Evolutionary conservation across 2,797 vertebrate genomes (phyloP).

Genomic region (Syngnathus acus): DNA sequence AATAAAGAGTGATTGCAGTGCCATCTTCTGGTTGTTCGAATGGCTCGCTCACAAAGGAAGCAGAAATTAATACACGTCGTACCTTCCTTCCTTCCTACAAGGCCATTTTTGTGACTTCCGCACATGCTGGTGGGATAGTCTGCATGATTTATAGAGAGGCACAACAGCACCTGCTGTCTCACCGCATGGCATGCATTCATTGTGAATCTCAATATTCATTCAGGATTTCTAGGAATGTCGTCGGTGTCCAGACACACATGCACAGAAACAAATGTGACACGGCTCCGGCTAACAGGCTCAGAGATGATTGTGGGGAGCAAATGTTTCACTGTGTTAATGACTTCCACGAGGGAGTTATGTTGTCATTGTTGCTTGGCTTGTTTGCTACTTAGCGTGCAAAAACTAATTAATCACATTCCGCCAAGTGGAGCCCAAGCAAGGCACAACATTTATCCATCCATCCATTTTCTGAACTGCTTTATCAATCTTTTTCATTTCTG

Average conservation of each 20-base stretch:
- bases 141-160: conserved; percentile 38
- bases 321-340: conserved; percentile 27
- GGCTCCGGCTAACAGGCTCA: conserved; percentile 25
- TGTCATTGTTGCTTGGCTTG: background rate
- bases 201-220: conserved; percentile 56
- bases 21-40: background rate
- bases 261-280: conserved; percentile 47
- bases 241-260: conserved; percentile 30
- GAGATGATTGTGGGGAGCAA: background rate
- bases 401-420: background rate
- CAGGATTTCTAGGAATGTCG: conserved; percentile 66
- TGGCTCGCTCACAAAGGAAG: background rate
- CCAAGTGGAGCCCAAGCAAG: background rate
- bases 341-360: background rate
- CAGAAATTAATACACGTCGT: background rate
- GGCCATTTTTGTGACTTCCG: background rate
- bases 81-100: background rate
- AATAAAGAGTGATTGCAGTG: background rate
- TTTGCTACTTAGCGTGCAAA: background rate
- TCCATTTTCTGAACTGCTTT: too few relatives aligned
- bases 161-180: conserved; percentile 59
- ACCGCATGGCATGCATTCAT: conserved; percentile 58
- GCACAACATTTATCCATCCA: background rate
- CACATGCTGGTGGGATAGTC: conserved; percentile 42
- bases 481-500: too few relatives aligned